Percentiles rank a stretch among this genome's conserved stretches.
These are phyloP conservation scores for Drosophila athabasca DNA, from an alignment of 1,140 invertebrate genomes.

Conservation along the genomic window DNA sequence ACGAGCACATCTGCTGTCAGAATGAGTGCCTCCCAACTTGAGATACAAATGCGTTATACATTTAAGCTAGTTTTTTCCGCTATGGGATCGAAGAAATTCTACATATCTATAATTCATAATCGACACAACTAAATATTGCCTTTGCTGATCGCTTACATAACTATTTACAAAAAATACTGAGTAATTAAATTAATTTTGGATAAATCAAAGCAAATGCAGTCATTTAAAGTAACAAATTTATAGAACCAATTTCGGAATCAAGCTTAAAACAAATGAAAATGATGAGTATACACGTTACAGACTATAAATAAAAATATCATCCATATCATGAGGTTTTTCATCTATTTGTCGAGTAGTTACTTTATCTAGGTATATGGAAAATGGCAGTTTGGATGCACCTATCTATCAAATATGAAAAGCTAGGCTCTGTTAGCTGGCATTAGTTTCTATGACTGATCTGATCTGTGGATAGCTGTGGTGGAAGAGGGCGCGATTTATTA, in stretches of 20 bases:
- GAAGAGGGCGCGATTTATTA: constrained; percentile 12
- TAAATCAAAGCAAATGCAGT: constrained; percentile 20
- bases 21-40: constrained; percentile 25
- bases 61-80: constrained; percentile 12
- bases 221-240: background rate
- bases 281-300: constrained; percentile 32
- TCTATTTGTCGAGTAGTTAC: constrained; percentile 26
- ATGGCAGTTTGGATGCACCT: constrained; percentile 59
- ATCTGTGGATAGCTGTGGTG: constrained; percentile 36
- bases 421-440: constrained; percentile 21
- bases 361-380: constrained; percentile 26
- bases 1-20: constrained; percentile 40
- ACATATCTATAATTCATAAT: constrained; percentile 26
- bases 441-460: constrained; percentile 25
- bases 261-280: background rate
- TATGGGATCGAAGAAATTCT: constrained; percentile 14
- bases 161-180: constrained; percentile 61
- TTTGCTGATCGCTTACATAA: constrained; percentile 34
- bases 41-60: constrained; percentile 20
- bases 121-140: constrained; percentile 52
- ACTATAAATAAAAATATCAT: constrained; percentile 41
- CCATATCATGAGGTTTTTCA: constrained; percentile 34
- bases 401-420: constrained; percentile 41
- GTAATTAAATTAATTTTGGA: constrained; percentile 19
- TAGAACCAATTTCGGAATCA: background rate